These are phyloP conservation scores for Brachypterus glaber DNA, from an alignment of 2,888 invertebrate species.

Conservation along the genomic window DNA sequence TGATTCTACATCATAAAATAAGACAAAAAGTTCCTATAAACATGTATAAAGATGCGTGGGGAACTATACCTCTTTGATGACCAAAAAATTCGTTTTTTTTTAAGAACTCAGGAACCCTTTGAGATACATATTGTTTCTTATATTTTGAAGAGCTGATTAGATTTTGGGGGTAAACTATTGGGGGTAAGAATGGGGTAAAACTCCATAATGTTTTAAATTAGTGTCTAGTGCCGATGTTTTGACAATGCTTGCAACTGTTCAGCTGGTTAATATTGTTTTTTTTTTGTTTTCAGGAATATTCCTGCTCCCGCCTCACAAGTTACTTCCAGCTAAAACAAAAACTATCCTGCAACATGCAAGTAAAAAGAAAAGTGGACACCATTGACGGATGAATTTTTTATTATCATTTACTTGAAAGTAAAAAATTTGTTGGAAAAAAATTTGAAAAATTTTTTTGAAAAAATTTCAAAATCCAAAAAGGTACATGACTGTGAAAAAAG, in stretches of 20 bases:
- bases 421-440: constrained; percentile 6
- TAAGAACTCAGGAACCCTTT: no score
- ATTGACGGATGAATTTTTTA: constrained; percentile 17
- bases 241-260: no score
- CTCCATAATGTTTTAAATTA: not conserved
- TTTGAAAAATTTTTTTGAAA: constrained; percentile 11
- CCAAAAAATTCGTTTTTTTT: no score
- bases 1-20: no score
- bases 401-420: constrained; percentile 1
- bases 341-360: constrained; percentile 23
- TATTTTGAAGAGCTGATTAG: no score
- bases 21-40: no score
- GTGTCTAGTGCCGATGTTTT: no score
- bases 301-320: constrained; percentile 26
- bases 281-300: constrained; percentile 34
- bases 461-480: no score
- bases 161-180: no score
- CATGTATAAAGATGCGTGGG: constrained; percentile 1
- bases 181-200: not conserved
- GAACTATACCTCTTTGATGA: not conserved
- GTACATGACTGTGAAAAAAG: constrained; percentile 2
- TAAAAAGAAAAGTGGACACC: constrained; percentile 31
- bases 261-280: no score
- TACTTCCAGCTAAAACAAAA: constrained; percentile 32
- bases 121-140: no score